A percentile compares a stretch with the other conserved stretches of the same genome.
These are phyloP conservation scores for Heliconius hortense DNA, from an alignment of 2,888 invertebrate genomes.

Conservation along the genomic window DNA sequence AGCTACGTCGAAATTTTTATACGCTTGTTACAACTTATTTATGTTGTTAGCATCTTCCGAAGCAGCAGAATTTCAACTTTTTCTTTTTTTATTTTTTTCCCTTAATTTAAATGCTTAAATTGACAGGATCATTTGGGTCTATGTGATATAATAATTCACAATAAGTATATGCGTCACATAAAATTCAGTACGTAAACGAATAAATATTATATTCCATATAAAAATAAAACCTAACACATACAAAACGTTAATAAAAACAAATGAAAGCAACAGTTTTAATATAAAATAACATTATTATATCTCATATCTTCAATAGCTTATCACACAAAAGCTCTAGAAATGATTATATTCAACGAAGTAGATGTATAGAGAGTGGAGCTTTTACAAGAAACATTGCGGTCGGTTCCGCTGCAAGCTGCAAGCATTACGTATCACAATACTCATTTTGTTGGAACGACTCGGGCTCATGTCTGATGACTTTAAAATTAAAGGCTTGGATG, in stretches of 20 bases:
- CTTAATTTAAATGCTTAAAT: neutral
- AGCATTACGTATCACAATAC: conserved; percentile 27
- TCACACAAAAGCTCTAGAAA: conserved; percentile 28
- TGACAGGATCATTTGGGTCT: neutral
- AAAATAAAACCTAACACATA: neutral
- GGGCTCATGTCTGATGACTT: conserved; percentile 22
- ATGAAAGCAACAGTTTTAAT: neutral
- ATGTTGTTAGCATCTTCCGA: too few species aligned
- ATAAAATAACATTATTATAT: neutral
- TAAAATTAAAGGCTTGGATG: conserved; percentile 16
- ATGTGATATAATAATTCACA: too few species aligned
- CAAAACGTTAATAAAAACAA: neutral
- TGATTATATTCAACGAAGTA: conserved; percentile 36
- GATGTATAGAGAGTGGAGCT: conserved; percentile 24
- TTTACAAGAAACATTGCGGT: conserved; percentile 37
- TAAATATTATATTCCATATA: neutral
- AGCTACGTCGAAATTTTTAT: too few species aligned
- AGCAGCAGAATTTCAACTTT: neutral
- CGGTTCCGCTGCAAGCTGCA: conserved; percentile 32
- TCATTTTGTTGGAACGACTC: conserved; percentile 7
- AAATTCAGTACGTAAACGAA: neutral
- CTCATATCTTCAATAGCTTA: conserved; percentile 16
- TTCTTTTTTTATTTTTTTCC: neutral
- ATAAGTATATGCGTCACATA: neutral
- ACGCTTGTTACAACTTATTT: too few species aligned